phyloP scores from a whole-genome alignment of 2,888 invertebrate genomes.

The Nephrotoma appendiculata region DNA sequence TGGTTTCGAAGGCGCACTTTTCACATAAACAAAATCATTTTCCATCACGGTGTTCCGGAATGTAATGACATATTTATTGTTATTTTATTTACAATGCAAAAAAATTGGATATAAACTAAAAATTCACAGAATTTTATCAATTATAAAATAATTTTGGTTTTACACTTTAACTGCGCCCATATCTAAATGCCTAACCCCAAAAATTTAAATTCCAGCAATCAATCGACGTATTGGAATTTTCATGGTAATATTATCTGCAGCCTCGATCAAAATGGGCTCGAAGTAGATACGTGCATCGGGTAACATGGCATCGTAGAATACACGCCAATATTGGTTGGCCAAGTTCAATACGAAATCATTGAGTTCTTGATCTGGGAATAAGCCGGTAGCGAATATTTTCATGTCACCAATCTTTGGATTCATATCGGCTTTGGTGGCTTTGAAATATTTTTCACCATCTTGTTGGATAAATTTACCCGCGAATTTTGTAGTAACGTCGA shows the following conservation, averaged over 20 bases:
- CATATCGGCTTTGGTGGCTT: slow-evolving; percentile 43
- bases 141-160: not conserved
- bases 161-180: not conserved
- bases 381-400: slow-evolving; percentile 41
- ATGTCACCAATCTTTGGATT: slow-evolving; percentile 48
- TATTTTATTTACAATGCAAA: not conserved
- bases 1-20: too few relatives aligned
- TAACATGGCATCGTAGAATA: slow-evolving; percentile 35
- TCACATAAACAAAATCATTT: too few relatives aligned
- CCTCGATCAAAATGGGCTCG: slow-evolving; percentile 19
- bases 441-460: slow-evolving; percentile 39
- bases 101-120: not conserved
- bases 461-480: slow-evolving; percentile 40
- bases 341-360: slow-evolving; percentile 43
- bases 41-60: too few relatives aligned
- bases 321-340: slow-evolving; percentile 42
- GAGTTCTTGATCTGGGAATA: slow-evolving; percentile 44
- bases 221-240: not conserved
- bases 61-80: too few relatives aligned
- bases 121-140: not conserved
- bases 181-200: not conserved
- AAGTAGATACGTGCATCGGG: slow-evolving; percentile 29
- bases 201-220: not conserved
- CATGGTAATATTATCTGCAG: not conserved
- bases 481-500: slow-evolving; percentile 41